Percentiles rank a stretch among this genome's conserved stretches.
phyloP scores from a whole-genome alignment of 2,113 vertebrate genomes.

The Aphyosemion australe region DNA sequence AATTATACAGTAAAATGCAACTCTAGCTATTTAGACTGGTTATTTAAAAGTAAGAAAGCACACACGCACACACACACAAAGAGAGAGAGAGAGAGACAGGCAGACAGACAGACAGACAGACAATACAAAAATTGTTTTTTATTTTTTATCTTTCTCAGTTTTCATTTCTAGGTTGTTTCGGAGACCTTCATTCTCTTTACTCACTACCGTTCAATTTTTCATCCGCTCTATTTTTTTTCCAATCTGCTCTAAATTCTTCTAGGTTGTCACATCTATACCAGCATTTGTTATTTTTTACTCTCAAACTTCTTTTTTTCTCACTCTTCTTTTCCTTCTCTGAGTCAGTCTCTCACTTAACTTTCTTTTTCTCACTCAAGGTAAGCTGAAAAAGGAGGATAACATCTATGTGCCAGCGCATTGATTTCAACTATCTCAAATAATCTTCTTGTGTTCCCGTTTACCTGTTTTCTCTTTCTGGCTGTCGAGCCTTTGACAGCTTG shows the following conservation, averaged over 20 bases:
- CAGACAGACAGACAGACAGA: too few relatives aligned
- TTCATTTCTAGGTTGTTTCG: too few relatives aligned
- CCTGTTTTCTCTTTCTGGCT: slow-evolving; percentile 12
- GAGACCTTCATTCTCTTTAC: too few relatives aligned
- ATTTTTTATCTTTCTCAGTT: too few relatives aligned
- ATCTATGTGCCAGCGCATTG: slow-evolving; percentile 35
- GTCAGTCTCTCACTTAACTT: too few relatives aligned
- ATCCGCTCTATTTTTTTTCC: not conserved
- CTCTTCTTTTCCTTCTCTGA: slow-evolving; percentile 2
- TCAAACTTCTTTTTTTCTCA: slow-evolving; percentile 24
- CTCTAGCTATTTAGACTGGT: too few relatives aligned
- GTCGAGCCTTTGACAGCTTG: slow-evolving; percentile 12
- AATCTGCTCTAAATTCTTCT: not conserved
- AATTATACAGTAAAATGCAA: too few relatives aligned
- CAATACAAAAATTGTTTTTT: too few relatives aligned
- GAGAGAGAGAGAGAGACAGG: too few relatives aligned
- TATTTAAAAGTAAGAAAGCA: too few relatives aligned
- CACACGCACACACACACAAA: too few relatives aligned
- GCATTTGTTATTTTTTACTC: slow-evolving; percentile 6
- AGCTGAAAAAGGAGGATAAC: slow-evolving; percentile 11
- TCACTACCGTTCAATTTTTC: too few relatives aligned
- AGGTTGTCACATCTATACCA: not conserved
- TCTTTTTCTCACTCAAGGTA: slow-evolving; percentile 6
- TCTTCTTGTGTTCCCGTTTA: not conserved
- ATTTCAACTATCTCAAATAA: slow-evolving; percentile 7